phyloP scores from a whole-genome alignment of 2,888 invertebrate species.

The Xanthorhoe designata region DNA sequence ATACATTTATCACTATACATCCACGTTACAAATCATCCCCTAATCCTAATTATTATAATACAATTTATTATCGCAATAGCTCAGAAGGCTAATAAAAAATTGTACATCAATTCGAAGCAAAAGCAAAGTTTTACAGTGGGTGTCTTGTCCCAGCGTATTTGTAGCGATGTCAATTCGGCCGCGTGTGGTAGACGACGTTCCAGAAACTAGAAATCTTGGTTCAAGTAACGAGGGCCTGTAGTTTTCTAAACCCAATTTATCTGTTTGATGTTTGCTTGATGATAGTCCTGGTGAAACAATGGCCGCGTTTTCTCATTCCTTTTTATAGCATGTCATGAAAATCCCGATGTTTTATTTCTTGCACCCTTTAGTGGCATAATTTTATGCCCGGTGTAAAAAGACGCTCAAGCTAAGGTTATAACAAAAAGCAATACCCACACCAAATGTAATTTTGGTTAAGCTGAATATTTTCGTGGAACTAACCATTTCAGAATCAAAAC shows the following conservation, averaged over 20 bases:
- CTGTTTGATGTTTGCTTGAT: constrained; percentile 8
- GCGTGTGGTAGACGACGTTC: constrained; percentile 20
- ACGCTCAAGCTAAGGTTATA: constrained; percentile 12
- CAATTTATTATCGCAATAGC: constrained; percentile 1
- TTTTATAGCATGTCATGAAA: constrained; percentile 16
- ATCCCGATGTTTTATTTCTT: constrained; percentile 24
- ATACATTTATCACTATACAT: no score
- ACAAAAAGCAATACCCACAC: constrained; percentile 9
- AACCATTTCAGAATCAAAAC: not conserved
- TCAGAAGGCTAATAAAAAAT: constrained; percentile 10
- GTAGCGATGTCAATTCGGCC: constrained; percentile 28
- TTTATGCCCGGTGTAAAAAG: constrained; percentile 25
- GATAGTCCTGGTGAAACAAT: constrained; percentile 16
- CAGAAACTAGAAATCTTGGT: constrained; percentile 18
- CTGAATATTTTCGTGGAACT: constrained; percentile 3
- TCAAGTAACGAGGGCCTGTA: constrained; percentile 22
- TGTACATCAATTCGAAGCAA: constrained; percentile 5
- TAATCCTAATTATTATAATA: no score
- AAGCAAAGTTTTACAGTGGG: constrained; percentile 23
- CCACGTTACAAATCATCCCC: no score
- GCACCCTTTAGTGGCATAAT: constrained; percentile 17
- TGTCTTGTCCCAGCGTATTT: constrained; percentile 25
- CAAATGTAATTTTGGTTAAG: not conserved
- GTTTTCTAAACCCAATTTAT: constrained; percentile 13
- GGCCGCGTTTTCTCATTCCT: constrained; percentile 14